Conservation (phyloP, 2,113 vertebrate species). For the Bucco capensis region DNA sequence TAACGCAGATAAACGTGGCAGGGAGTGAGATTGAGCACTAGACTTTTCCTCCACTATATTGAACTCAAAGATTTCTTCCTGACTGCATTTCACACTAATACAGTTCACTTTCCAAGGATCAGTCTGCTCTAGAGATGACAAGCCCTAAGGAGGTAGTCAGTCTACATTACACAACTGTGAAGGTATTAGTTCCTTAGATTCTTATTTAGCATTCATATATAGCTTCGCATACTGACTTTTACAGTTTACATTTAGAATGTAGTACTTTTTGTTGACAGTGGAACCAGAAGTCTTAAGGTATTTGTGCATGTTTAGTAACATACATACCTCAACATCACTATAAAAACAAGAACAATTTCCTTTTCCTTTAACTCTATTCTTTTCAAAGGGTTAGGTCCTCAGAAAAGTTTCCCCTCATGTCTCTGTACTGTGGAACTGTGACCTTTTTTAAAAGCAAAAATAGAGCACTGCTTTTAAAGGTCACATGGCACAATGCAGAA, state of each 20-base stretch:
- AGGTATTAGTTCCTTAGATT: background rate
- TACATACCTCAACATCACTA: background rate
- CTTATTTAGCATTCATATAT: background rate
- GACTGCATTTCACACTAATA: background rate
- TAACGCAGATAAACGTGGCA: background rate
- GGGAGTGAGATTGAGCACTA: background rate
- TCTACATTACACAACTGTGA: background rate
- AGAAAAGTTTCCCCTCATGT: background rate
- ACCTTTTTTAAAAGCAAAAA: slow-evolving; percentile 15
- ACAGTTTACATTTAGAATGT: background rate
- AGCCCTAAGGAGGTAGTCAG: background rate
- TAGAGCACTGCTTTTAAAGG: slow-evolving; percentile 18
- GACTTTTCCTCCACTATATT: background rate
- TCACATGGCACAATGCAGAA: background rate
- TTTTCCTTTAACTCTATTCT: background rate
- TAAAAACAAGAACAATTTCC: background rate
- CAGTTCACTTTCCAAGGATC: background rate
- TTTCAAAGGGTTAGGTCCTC: background rate
- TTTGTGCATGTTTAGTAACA: background rate
- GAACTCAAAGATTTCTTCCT: background rate
- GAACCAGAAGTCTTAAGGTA: background rate
- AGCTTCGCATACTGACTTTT: background rate
- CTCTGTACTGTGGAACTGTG: background rate
- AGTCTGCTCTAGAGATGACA: background rate
- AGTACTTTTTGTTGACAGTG: background rate